Percentiles rank a stretch among this genome's conserved stretches.
phyloP scores from a whole-genome alignment of 2,797 vertebrate genomes.

The Amblyopsis hoosieri region DNA sequence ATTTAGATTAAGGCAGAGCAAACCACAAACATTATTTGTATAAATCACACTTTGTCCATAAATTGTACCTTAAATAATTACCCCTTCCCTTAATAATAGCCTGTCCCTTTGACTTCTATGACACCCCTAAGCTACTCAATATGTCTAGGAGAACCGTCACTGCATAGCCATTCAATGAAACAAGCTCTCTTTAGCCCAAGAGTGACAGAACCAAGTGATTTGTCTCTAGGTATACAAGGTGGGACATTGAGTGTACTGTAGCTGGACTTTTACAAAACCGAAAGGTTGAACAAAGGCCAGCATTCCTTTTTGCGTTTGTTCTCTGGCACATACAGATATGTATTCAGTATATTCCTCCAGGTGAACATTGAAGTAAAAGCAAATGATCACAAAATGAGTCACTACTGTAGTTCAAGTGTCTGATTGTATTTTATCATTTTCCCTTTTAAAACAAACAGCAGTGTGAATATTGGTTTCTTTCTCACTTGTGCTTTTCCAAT shows the following conservation, averaged over 20 bases:
- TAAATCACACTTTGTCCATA: too few relatives aligned
- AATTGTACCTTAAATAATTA: too few relatives aligned
- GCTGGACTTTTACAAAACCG: conserved; percentile 2
- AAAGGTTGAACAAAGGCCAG: conserved; percentile 9
- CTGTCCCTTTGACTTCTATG: conserved; percentile 30
- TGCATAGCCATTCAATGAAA: background rate
- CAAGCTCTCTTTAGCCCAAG: background rate
- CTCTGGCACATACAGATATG: conserved; percentile 7
- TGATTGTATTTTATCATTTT: background rate
- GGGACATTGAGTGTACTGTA: conserved; percentile 26
- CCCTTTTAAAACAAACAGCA: conserved; percentile 25
- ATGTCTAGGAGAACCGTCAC: background rate
- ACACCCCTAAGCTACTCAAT: background rate
- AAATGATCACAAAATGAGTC: conserved; percentile 23
- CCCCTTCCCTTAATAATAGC: too few relatives aligned
- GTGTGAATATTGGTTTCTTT: background rate
- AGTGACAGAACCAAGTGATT: conserved; percentile 34
- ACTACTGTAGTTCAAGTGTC: conserved; percentile 1
- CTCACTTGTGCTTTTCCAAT: conserved; percentile 13
- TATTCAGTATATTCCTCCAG: background rate
- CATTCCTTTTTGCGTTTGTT: conserved; percentile 38
- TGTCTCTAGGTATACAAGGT: conserved; percentile 45
- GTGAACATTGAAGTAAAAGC: conserved; percentile 10
- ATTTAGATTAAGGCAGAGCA: too few relatives aligned
- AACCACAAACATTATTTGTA: background rate